Evolutionary conservation across 1,140 invertebrate genomes (phyloP).

Genomic region (Drosophila lowei): DNA sequence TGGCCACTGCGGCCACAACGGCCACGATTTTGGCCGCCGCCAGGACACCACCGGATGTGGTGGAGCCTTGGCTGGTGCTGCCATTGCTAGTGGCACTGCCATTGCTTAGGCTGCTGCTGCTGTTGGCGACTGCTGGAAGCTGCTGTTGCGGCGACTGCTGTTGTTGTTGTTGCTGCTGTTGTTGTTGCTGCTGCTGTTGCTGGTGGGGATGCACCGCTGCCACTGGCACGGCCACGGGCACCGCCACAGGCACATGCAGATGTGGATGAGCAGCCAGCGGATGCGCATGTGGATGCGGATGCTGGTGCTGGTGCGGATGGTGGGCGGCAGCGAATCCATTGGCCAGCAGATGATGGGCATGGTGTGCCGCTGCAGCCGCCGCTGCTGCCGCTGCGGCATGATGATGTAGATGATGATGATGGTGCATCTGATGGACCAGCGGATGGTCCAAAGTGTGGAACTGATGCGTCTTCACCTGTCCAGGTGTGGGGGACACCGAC

Average conservation of each 20-base stretch:
- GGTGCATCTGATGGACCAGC: constrained; percentile 59
- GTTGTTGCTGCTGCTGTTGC: constrained; percentile 37
- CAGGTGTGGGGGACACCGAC: constrained; percentile 39
- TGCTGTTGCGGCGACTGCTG: constrained; percentile 9
- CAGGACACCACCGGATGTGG: constrained; percentile 67
- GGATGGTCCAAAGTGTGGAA: constrained; percentile 62
- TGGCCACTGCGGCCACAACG: constrained; percentile 49
- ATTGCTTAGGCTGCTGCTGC: constrained; percentile 20
- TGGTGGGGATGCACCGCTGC: constrained; percentile 48
- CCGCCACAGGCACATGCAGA: constrained; percentile 52
- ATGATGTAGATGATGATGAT: constrained; percentile 55
- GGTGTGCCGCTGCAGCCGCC: constrained; percentile 58
- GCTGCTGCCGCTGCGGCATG: constrained; percentile 54
- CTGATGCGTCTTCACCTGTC: constrained; percentile 45
- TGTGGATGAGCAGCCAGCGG: constrained; percentile 74
- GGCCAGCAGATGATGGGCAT: constrained; percentile 61
- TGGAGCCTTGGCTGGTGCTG: constrained; percentile 16
- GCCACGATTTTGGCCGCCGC: constrained; percentile 49
- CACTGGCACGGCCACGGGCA: not conserved
- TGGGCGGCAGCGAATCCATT: constrained; percentile 54
- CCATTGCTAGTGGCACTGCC: constrained; percentile 18
- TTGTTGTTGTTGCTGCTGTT: constrained; percentile 29
- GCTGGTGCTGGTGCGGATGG: constrained; percentile 57
- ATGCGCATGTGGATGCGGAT: constrained; percentile 37
- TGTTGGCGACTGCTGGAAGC: constrained; percentile 7